Base-by-base conservation (phyloP, 1,140 invertebrate species). In the Heliothis subflexa region DNA sequence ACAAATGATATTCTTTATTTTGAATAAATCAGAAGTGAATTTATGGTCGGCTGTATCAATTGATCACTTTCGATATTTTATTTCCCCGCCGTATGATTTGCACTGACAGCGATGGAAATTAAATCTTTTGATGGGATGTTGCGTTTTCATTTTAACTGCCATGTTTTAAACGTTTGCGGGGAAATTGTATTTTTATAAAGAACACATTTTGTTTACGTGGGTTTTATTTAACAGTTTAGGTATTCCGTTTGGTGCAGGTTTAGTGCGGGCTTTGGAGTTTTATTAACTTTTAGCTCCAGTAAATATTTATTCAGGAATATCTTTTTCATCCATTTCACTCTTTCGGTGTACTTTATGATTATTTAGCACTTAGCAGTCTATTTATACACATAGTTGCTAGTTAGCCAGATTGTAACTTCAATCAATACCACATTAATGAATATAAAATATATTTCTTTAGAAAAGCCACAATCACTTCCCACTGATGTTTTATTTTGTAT, bases 61-160 rank as follows among this genome's bases (percentile, higher is more conserved):
- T 71, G 68, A 71, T 71, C 68, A 50, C 68, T 40, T 13, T 28
- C 68, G 25, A 71, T 71, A 40, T 54, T 71, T 71, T 55, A 71
- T 71, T 71, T 33, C 18, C 61, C 45, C 45, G 45, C 45, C 64
- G 64, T 68, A 68, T 68, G 64, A 68, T 68, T 68, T 68, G 64
- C 64, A 68, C 50, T 55, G 68, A 71, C 68, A 71, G 68, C 47
- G 49, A 71, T 71, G 68, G 50, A 71, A 71, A 71, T 71, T 71
- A 71, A 71, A 71, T 71, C 68, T 71, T 68, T 71, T 71, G 68
- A 71, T 71, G 25, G 68, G 21, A 71, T 54, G 68, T 54, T 71
- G 49, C 50, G 68, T 71, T 71, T 71, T 71, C 68, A 71, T 71
- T 71, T 71, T 71, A 54, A 40, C 68, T 33, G 28, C 16, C 68